Percentiles rank a stretch among this genome's conserved stretches.
phyloP scores from a whole-genome alignment of 2,113 vertebrate genomes.

The Tragelaphus buxtoni region DNA sequence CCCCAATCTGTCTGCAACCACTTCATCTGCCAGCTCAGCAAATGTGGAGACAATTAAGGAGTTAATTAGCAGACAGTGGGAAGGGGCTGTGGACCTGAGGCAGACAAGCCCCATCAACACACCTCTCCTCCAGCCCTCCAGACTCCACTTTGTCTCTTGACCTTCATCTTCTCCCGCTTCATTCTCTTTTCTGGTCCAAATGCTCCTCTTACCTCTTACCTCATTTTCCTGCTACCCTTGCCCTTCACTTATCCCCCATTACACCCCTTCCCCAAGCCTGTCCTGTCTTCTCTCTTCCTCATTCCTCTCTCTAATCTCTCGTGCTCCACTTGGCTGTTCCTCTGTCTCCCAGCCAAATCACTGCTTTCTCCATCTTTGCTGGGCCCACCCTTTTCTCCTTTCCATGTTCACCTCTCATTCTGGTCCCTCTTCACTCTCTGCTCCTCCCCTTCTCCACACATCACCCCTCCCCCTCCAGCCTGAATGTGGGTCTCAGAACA shows the following conservation, averaged over 20 bases:
- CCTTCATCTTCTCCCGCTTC: not conserved
- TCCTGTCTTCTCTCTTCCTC: not conserved
- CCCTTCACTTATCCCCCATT: not conserved
- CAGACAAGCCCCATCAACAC: not conserved
- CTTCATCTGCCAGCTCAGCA: slow-evolving; percentile 77
- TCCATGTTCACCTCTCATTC: not conserved
- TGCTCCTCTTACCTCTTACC: not conserved
- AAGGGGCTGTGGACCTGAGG: slow-evolving; percentile 42
- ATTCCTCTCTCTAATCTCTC: not conserved
- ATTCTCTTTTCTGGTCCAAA: not conserved
- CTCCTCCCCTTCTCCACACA: not conserved
- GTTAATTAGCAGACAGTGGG: slow-evolving; percentile 74
- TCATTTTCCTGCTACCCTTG: not conserved
- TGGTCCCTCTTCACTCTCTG: not conserved
- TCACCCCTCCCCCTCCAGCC: not conserved
- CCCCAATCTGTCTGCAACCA: slow-evolving; percentile 68
- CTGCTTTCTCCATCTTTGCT: not conserved
- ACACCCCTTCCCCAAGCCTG: not conserved
- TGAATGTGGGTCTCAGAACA: not conserved
- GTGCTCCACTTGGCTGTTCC: not conserved
- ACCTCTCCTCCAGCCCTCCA: not conserved
- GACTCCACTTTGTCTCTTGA: not conserved
- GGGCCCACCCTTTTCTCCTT: not conserved
- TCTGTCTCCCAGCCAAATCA: not conserved
- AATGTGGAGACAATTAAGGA: slow-evolving; percentile 77